Percentiles rank a stretch among this genome's conserved stretches.
Evolutionary conservation across 2,113 vertebrate genomes (phyloP).

Genomic region (Calypte anna): DNA sequence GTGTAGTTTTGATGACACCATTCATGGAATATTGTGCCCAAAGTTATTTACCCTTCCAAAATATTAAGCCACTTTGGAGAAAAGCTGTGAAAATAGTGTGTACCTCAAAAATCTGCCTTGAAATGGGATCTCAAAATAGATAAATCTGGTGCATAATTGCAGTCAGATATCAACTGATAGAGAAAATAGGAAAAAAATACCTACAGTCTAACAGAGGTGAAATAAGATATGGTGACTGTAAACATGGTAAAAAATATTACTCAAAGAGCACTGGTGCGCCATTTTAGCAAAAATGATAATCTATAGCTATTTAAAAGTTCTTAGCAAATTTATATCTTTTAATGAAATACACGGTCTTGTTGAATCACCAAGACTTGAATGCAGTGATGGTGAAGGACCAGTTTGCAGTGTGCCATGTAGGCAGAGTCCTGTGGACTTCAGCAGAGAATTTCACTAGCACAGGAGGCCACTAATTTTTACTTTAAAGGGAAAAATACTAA

Average conservation of each 20-base stretch:
- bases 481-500: background rate
- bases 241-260: background rate
- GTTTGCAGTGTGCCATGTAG: background rate
- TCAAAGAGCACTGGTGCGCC: background rate
- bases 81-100: background rate
- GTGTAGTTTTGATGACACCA: background rate
- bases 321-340: background rate
- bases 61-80: background rate
- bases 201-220: background rate
- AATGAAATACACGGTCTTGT: background rate
- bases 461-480: background rate
- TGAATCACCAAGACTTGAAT: background rate
- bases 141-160: background rate
- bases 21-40: background rate
- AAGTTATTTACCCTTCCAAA: background rate
- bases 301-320: background rate
- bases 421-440: background rate
- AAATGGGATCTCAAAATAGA: background rate
- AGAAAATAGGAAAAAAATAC: background rate
- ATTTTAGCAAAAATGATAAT: background rate
- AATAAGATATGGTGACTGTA: background rate
- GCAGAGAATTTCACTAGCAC: background rate
- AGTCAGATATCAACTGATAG: background rate
- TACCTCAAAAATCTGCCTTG: background rate
- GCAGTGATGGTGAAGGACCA: background rate